Conservation (phyloP, 2,888 invertebrate species). For the Brachylomia viminalis region DNA sequence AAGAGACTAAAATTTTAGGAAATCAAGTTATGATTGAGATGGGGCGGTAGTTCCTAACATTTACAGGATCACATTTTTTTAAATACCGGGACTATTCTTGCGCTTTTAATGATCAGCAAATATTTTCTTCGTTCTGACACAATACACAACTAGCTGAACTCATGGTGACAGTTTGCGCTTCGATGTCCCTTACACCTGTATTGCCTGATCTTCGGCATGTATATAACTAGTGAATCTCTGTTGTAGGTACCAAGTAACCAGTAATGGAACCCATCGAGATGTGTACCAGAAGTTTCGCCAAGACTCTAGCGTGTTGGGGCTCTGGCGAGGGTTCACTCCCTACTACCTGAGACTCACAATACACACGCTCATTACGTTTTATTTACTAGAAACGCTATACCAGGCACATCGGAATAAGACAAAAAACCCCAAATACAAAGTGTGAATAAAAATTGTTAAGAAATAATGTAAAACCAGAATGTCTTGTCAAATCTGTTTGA, state of each 20-base stretch:
- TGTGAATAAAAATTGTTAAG: constrained; percentile 2
- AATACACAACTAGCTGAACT: no score
- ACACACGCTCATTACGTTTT: constrained; percentile 98
- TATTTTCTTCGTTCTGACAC: no score
- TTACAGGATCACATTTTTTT: no score
- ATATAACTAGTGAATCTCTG: neutral
- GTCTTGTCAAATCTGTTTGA: neutral
- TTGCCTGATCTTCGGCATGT: neutral
- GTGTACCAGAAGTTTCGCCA: constrained; percentile 46
- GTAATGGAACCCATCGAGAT: constrained; percentile 47
- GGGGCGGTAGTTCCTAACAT: no score
- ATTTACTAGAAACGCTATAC: constrained; percentile 94
- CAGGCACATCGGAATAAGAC: constrained; percentile 78
- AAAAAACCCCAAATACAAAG: neutral
- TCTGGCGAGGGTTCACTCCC: constrained; percentile 99
- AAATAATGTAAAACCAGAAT: constrained; percentile 22
- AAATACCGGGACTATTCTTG: no score
- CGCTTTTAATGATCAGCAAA: no score
- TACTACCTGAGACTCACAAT: constrained; percentile 98
- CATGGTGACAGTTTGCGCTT: no score
- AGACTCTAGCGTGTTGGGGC: constrained; percentile 95
- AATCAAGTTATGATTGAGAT: no score
- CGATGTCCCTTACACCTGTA: no score
- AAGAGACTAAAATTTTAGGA: no score
- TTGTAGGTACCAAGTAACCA: constrained; percentile 74